phyloP scores from a whole-genome alignment of 1,140 invertebrate species.

The Nilaparvata lugens region DNA sequence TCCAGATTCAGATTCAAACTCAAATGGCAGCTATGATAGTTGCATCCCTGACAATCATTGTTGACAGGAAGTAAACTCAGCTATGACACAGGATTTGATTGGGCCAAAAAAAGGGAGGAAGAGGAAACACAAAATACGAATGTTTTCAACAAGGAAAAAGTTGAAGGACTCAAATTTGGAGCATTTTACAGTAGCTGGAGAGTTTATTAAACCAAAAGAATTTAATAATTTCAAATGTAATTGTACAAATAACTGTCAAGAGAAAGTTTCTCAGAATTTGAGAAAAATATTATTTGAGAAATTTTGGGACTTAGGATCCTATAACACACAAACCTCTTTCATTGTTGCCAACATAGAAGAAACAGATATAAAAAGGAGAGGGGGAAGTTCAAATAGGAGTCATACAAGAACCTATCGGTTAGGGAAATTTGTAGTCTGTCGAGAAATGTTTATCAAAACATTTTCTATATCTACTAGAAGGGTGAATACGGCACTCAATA shows the following conservation, averaged over 20 bases:
- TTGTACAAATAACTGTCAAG: not conserved
- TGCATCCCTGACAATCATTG: too few species aligned
- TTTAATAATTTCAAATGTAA: not conserved
- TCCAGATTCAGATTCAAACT: too few species aligned
- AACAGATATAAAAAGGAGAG: not conserved
- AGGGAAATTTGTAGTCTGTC: not conserved
- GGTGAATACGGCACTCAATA: not conserved
- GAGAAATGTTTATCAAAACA: not conserved
- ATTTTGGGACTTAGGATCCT: not conserved
- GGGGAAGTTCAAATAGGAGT: not conserved
- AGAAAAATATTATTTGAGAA: not conserved
- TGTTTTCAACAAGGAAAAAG: too few species aligned
- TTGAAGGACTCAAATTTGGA: too few species aligned
- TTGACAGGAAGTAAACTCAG: too few species aligned
- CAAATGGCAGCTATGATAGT: too few species aligned
- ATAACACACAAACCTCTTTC: not conserved
- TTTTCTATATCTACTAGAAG: not conserved
- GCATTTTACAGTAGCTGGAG: too few species aligned
- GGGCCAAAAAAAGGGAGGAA: too few species aligned
- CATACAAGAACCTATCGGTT: not conserved
- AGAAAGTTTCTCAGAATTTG: not conserved
- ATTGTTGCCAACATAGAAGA: not conserved
- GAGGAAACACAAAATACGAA: too few species aligned
- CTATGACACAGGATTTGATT: too few species aligned
- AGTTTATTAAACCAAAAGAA: not conserved